phyloP scores from a whole-genome alignment of 2,888 invertebrate genomes.

The Andrena trimmerana region DNA sequence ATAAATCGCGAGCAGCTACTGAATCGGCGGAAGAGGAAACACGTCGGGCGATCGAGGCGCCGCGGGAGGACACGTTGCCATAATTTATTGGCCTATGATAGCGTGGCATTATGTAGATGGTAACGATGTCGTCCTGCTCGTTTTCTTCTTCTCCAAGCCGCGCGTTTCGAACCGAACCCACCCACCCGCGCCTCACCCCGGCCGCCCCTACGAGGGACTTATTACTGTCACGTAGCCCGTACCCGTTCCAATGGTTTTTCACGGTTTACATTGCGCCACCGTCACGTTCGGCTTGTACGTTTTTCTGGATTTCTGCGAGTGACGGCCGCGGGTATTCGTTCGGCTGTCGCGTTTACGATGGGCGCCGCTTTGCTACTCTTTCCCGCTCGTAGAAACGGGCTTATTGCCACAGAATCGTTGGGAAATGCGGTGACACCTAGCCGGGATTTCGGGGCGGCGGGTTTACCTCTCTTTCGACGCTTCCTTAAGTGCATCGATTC shows the following conservation, averaged over 20 bases:
- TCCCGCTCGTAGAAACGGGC: not conserved
- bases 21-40: conserved; percentile 73
- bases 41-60: conserved; percentile 65
- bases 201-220: conserved; percentile 40
- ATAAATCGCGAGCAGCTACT: conserved; percentile 68
- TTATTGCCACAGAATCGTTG: not conserved
- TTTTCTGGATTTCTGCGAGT: conserved; percentile 9
- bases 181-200: not conserved
- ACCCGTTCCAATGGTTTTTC: conserved; percentile 38
- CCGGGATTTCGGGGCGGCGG: not conserved
- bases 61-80: conserved; percentile 56
- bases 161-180: not conserved
- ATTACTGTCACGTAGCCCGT: conserved; percentile 58
- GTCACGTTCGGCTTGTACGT: conserved; percentile 22
- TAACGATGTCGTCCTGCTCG: conserved; percentile 39
- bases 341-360: conserved; percentile 7
- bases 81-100: conserved; percentile 68
- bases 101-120: conserved; percentile 66
- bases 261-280: conserved; percentile 5
- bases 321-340: conserved; percentile 30
- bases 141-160: not conserved
- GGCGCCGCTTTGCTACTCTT: not conserved
- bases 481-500: not conserved
- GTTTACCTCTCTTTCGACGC: not conserved
- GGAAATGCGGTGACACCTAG: conserved; percentile 3